These are phyloP conservation scores for Hydropsyche betteni DNA, from an alignment of 2,888 invertebrate genomes.

Conservation along the genomic window DNA sequence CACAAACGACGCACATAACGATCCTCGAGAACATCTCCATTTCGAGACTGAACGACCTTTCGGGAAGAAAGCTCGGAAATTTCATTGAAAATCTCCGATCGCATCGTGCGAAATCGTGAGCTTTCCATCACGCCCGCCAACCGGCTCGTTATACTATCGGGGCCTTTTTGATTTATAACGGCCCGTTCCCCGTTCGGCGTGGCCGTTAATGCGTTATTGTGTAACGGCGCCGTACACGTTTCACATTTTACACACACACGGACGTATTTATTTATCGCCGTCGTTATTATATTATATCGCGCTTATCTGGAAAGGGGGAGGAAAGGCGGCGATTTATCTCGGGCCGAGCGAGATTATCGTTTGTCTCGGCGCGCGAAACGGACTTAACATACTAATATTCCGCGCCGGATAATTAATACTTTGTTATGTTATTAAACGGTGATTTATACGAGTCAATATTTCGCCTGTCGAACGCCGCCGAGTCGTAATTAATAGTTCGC, in stretches of 20 bases:
- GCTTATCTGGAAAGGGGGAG: conserved; percentile 3
- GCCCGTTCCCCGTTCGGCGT: neutral
- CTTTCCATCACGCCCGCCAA: too few species aligned
- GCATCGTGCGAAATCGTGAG: too few species aligned
- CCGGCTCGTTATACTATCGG: too few species aligned
- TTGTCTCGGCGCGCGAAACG: conserved; percentile 33
- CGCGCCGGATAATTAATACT: conserved; percentile 49
- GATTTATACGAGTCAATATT: conserved; percentile 49
- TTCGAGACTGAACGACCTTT: too few species aligned
- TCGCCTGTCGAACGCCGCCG: conserved; percentile 49
- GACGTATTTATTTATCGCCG: too few species aligned
- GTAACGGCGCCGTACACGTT: conserved; percentile 8
- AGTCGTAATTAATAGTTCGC: conserved; percentile 46
- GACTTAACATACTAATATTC: conserved; percentile 37
- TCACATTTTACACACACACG: neutral
- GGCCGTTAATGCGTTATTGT: conserved; percentile 23
- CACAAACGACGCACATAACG: too few species aligned
- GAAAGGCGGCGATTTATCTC: conserved; percentile 36
- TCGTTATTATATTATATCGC: neutral
- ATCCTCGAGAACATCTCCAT: too few species aligned
- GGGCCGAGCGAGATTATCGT: conserved; percentile 39
- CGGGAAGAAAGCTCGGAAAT: too few species aligned
- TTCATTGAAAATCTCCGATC: too few species aligned
- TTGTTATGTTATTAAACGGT: conserved; percentile 43
- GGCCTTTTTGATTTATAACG: conserved; percentile 3